Evolutionary conservation across 92 coral and sea anemone genomes (phyloP), one percentile per base, ranked within the genome.

Genomic region (Phenganax subtilis): DNA sequence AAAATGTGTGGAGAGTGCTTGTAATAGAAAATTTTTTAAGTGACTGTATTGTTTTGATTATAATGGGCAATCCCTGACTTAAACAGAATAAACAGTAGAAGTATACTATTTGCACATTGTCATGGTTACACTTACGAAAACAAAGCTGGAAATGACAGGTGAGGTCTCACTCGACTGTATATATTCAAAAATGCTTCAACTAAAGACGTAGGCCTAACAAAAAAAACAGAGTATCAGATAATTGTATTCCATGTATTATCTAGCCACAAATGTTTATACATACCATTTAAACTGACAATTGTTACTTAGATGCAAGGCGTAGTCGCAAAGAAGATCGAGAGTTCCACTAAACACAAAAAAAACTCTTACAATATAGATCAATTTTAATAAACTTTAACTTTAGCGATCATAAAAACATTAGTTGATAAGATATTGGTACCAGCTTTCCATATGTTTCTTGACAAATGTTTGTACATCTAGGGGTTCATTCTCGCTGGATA

Each of bases 401-500:
- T 20, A 20, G 25, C 25, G 25, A 20, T 20, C 25, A 20, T 20
- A 20, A 20, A 20, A 20, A 20, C 25, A 20, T 20, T 20, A 20
- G 25, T 15, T 11, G 25, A 52, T n/a, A 72, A 47, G 62, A 10
- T 31, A 8, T 12, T 47, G 11, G 53, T 29, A 89, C 99, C 99
- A 87, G 80, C 92, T 96, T 37, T 91, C 84, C 99, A 96, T 91
- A 67, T 96, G 92, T 25, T 96, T 97, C 71, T 92, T 92, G 75
- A 96, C 93, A 82, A 96, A 96, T 1, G 97, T 96, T 64, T 92
- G 92, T 28, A 96, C 90, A 63, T 96, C 97, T 72, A 96, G 68
- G 1, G 97, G 88, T 68, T 96, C 99, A 16, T 93, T 93, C 83
- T 96, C 96, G 53, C 99, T 93, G 28, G 99, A 89, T 80, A 96